These are phyloP conservation scores for Petrolisthes cinctipes DNA, from an alignment of 2,888 invertebrate species.

Conservation along the genomic window DNA sequence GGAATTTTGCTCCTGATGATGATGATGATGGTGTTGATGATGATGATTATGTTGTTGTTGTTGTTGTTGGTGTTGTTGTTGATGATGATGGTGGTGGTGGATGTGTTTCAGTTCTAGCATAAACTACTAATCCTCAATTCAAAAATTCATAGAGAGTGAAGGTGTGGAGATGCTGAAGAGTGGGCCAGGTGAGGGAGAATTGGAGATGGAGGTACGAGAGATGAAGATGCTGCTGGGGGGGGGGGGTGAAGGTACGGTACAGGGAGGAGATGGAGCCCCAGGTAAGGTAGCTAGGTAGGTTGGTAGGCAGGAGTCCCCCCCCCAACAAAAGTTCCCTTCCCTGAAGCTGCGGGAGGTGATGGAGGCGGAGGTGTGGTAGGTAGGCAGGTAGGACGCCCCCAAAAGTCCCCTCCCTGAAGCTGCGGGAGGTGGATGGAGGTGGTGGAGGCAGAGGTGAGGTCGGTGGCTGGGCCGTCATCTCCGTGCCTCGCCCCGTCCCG, in stretches of 20 bases:
- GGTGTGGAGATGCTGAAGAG: neutral
- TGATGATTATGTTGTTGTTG: neutral
- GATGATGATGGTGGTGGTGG: neutral
- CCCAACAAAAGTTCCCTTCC: too few relatives aligned
- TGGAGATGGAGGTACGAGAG: neutral
- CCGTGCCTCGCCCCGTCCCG: conserved; percentile 17
- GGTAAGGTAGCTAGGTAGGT: too few relatives aligned
- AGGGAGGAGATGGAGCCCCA: too few relatives aligned
- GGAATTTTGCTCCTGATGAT: neutral
- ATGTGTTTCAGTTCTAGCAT: too few relatives aligned
- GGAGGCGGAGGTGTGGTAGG: neutral
- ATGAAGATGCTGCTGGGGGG: neutral
- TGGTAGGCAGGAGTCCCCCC: too few relatives aligned
- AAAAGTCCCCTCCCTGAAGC: neutral
- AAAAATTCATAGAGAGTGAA: too few relatives aligned
- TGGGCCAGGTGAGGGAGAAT: neutral
- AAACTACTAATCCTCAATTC: too few relatives aligned
- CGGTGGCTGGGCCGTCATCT: conserved; percentile 31
- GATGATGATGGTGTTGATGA: neutral
- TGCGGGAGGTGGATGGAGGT: too few relatives aligned
- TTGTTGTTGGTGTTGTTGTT: neutral
- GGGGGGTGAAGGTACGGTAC: too few relatives aligned
- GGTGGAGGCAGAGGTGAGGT: too few relatives aligned
- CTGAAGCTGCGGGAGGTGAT: neutral
- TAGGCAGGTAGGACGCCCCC: neutral